phyloP scores from a whole-genome alignment of 2,797 vertebrate species.

The Cyclopterus lumpus region DNA sequence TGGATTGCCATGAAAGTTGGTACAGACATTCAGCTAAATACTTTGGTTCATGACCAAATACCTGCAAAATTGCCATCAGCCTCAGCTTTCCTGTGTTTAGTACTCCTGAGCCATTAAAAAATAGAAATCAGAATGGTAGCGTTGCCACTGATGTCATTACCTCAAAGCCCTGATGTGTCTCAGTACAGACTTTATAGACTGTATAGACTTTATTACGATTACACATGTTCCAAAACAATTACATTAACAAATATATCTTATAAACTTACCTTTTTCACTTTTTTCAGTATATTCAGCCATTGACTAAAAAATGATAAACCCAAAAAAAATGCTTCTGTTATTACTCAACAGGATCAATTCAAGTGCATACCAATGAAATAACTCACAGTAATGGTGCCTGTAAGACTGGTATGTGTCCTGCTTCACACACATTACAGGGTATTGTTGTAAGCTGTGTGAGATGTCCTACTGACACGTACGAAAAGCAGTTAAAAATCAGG shows the following conservation, averaged over 20 bases:
- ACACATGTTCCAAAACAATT: background rate
- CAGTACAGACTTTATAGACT: background rate
- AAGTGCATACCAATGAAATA: background rate
- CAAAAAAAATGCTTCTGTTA: slow-evolving; percentile 19
- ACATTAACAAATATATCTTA: background rate
- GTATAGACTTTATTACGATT: background rate
- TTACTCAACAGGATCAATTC: slow-evolving; percentile 1
- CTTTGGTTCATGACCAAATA: slow-evolving; percentile 2
- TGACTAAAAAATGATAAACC: slow-evolving; percentile 72
- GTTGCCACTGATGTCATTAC: background rate
- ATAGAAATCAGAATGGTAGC: background rate
- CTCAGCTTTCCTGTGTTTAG: background rate
- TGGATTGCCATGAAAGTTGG: background rate
- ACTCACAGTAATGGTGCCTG: background rate
- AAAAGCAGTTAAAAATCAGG: background rate
- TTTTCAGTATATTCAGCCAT: slow-evolving; percentile 85
- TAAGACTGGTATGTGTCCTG: background rate
- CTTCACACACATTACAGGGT: background rate
- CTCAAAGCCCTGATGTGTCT: background rate
- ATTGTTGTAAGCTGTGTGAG: background rate
- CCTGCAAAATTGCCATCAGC: background rate
- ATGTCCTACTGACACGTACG: background rate
- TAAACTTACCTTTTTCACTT: slow-evolving; percentile 85
- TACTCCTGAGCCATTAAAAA: background rate
- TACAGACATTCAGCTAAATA: background rate